phyloP scores from a whole-genome alignment of 2,888 invertebrate genomes.

The Acleris sparsana region DNA sequence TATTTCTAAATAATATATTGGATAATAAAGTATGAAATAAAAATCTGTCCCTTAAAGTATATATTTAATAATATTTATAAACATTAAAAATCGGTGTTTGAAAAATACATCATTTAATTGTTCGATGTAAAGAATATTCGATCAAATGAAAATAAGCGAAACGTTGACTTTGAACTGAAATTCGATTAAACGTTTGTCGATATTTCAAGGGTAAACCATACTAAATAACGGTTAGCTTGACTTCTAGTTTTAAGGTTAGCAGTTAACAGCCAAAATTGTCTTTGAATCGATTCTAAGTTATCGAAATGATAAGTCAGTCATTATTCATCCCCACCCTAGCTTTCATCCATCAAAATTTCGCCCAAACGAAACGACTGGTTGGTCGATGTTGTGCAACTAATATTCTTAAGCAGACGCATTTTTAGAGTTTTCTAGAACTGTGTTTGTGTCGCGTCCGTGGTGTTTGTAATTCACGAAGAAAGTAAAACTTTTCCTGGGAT shows the following conservation, averaged over 20 bases:
- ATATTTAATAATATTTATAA: no score
- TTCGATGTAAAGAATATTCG: no score
- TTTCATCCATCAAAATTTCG: slow-evolving; percentile 34
- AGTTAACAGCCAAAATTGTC: not conserved
- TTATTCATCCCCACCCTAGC: slow-evolving; percentile 18
- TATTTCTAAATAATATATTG: no score
- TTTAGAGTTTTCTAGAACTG: slow-evolving; percentile 24
- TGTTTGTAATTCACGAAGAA: slow-evolving; percentile 21
- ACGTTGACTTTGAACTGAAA: no score
- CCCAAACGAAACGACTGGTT: slow-evolving; percentile 24
- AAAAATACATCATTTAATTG: no score
- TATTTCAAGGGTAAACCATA: no score
- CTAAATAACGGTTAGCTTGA: no score
- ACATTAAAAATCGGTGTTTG: no score
- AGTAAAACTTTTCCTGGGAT: slow-evolving; percentile 42
- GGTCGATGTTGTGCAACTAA: slow-evolving; percentile 30
- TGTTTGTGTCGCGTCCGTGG: slow-evolving; percentile 7
- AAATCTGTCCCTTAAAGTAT: no score
- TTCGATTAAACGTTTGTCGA: no score
- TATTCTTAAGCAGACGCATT: slow-evolving; percentile 20
- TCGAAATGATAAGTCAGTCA: slow-evolving; percentile 9
- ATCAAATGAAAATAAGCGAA: no score
- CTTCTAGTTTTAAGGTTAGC: not conserved
- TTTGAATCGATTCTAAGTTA: not conserved
- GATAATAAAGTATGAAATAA: no score